These are phyloP conservation scores for Drosophila jambulina DNA, from an alignment of 1,140 invertebrate genomes.

Conservation along the genomic window DNA sequence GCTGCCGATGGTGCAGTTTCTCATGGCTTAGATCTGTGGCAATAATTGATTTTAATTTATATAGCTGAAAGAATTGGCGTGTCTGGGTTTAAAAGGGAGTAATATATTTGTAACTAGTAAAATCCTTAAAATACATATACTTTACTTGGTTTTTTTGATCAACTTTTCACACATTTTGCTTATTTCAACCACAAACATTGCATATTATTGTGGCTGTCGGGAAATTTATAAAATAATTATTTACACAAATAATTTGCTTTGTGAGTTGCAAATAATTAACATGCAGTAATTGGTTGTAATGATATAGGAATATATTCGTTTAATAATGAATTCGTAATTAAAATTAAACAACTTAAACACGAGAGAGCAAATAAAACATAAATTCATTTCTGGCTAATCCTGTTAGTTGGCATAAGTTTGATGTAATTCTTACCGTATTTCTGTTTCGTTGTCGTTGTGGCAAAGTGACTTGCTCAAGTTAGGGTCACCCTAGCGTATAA, in stretches of 20 bases:
- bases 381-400: conserved; percentile 51
- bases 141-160: not conserved
- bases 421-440: conserved; percentile 17
- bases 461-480: conserved; percentile 29
- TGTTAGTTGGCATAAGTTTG: conserved; percentile 30
- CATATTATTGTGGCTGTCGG: not conserved
- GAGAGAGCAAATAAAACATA: conserved; percentile 19
- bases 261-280: not conserved
- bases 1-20: conserved; percentile 46
- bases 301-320: not conserved
- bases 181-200: not conserved
- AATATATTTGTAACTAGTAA: conserved; percentile 2
- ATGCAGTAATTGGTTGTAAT: not conserved
- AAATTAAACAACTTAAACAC: conserved; percentile 3
- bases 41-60: conserved; percentile 84
- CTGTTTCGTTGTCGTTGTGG: not conserved
- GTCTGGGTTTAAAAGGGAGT: conserved; percentile 7
- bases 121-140: not conserved
- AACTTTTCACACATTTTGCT: not conserved
- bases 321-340: not conserved
- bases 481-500: conserved; percentile 39
- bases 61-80: conserved; percentile 40
- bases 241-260: not conserved
- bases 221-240: not conserved
- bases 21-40: conserved; percentile 76